Percentiles rank a stretch among this genome's conserved stretches.
phyloP scores from a whole-genome alignment of 2,113 vertebrate genomes.

The Rana temporaria region DNA sequence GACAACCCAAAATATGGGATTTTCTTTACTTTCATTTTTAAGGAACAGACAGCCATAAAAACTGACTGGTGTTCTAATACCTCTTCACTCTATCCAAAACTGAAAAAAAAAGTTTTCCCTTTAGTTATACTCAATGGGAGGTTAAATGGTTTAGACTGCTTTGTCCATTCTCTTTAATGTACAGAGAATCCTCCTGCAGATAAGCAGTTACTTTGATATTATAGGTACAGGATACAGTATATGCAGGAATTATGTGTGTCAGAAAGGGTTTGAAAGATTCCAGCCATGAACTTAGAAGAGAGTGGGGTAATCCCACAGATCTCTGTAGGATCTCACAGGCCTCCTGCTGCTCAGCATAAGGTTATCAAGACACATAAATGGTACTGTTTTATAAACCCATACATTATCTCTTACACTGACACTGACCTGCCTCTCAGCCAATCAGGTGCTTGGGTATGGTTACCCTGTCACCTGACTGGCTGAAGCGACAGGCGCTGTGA shows the following conservation, averaged over 20 bases:
- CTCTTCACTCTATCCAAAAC: no score
- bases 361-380: slow-evolving; percentile 20
- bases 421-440: no score
- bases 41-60: no score
- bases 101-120: no score
- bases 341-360: slow-evolving; percentile 9
- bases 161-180: background rate
- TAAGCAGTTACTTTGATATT: slow-evolving; percentile 23
- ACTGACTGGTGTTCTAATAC: no score
- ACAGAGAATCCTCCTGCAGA: background rate
- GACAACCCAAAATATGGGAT: no score
- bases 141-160: background rate
- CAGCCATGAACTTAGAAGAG: slow-evolving; percentile 2
- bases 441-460: no score
- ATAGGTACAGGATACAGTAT: background rate
- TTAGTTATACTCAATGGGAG: background rate
- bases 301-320: background rate
- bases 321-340: background rate
- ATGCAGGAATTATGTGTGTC: no score
- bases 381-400: slow-evolving; percentile 5
- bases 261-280: slow-evolving; percentile 18
- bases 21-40: no score
- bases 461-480: no score
- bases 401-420: no score
- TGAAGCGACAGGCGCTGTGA: no score